Conservation (phyloP, 53 echinoderm and acorn worm species). For the Echinarachnius parma region DNA sequence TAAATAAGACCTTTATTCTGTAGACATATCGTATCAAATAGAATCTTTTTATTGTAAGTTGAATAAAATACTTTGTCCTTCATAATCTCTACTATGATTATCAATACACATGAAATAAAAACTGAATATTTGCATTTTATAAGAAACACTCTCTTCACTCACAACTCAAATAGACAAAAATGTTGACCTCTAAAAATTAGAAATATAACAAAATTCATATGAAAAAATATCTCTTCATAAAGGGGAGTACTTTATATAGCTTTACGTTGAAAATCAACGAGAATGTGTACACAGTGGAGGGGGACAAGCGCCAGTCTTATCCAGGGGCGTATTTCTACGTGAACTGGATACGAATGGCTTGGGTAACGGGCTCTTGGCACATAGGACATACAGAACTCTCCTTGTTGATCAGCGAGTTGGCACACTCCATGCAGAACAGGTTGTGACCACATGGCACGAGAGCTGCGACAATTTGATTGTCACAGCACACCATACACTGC, state of each 20-base stretch:
- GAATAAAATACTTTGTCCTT: conserved; percentile 54
- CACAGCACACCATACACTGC: conserved; percentile 83
- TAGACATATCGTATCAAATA: conserved; percentile 52
- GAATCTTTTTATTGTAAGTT: conserved; percentile 52
- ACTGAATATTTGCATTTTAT: conserved; percentile 46
- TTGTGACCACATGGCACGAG: conserved; percentile 98
- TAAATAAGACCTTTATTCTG: conserved; percentile 55
- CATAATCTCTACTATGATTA: conserved; percentile 44
- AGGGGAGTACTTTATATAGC: conserved; percentile 53
- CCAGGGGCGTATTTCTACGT: conserved; percentile 53
- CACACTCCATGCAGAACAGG: conserved; percentile 99
- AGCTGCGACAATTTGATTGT: conserved; percentile 85
- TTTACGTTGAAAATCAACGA: conserved; percentile 52
- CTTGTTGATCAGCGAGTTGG: conserved; percentile 83
- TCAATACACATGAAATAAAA: conserved; percentile 48
- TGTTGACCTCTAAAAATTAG: conserved; percentile 54
- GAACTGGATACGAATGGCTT: conserved; percentile 90
- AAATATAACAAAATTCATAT: conserved; percentile 56
- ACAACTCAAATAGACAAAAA: conserved; percentile 53
- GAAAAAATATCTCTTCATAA: conserved; percentile 49
- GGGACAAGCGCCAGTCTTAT: conserved; percentile 13
- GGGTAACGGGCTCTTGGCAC: conserved; percentile 87
- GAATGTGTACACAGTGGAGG: conserved; percentile 42
- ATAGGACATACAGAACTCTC: conserved; percentile 72
- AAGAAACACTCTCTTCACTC: conserved; percentile 43